Base-by-base conservation (phyloP, 2,113 vertebrate genomes). In the Osmerus eperlanus region DNA sequence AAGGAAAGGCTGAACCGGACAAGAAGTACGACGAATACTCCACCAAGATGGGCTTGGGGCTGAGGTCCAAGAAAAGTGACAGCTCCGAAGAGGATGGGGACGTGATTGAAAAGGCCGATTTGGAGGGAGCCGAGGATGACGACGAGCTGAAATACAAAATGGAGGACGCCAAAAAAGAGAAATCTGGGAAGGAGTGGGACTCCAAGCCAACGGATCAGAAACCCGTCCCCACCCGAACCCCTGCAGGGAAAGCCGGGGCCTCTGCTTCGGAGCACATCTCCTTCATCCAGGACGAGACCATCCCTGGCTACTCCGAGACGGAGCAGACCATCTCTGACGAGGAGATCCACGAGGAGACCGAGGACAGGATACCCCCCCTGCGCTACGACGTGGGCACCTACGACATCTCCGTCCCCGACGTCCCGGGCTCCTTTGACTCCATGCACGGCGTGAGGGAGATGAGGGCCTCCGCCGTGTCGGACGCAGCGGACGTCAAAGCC, bases 261-360 rank as follows among this genome's bases (percentile, higher is more conserved):
- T 88, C 88, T 52, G 78, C 91, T 77, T 91, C 90, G 1, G 97
- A 99, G 74, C 94, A 94, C 0, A 90, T 98, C 83, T 98, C 96
- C 1, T 98, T 94, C 64, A 98, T 99, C 81, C 97, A 99, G 83
- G 97, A 99, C 6, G 97, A 99, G 89, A 99, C 96, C 18, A 98
- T 99, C 68, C 97, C 97, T 0, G 97, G 93, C 58, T 98, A 96
- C 84, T 98, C 97, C 0, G 97, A 99, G 86, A 98, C 97, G 0
- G 97, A 99, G 72, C 97, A 99, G 88, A 99, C 97, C 8, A 95
- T 98, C 81, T 99, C 97, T 28, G 96, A 98, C 71, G 97, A 99
- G 78, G 97, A 99, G 85, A 97, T 97, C 73, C 95, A 98, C 0
- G 97, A 98, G 7, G 97, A 98, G 32, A 90, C 93, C 0, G 97